These are phyloP conservation scores for Bettongia penicillata DNA, from an alignment of 2,113 vertebrate genomes.

Conservation along the genomic window DNA sequence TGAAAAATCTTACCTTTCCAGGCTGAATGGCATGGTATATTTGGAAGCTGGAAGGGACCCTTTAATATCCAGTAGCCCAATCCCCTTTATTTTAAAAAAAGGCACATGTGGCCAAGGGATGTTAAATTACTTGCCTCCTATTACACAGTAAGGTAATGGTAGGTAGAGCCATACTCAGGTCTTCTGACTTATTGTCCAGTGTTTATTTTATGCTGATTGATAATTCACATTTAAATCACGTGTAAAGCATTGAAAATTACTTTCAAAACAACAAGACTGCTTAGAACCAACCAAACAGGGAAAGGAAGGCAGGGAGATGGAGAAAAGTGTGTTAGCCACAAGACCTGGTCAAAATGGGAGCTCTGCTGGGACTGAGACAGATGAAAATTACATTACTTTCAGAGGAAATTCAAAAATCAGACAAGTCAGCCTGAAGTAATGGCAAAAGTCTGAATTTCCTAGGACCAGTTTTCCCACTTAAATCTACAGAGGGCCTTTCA, in stretches of 20 bases:
- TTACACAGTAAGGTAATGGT: background rate
- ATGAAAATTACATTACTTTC: background rate
- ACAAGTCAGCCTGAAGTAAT: background rate
- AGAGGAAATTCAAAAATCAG: background rate
- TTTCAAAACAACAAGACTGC: background rate
- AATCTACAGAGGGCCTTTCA: background rate
- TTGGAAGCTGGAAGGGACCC: background rate
- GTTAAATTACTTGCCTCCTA: background rate
- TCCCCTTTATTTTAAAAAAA: background rate
- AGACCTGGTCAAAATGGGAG: background rate
- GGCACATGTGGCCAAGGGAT: background rate
- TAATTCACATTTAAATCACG: background rate
- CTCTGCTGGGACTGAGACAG: background rate
- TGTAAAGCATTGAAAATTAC: background rate
- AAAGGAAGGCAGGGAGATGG: background rate
- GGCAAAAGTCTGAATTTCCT: background rate
- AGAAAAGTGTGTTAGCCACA: background rate
- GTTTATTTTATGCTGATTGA: background rate
- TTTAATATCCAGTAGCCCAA: background rate
- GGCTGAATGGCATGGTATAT: constrained; percentile 21
- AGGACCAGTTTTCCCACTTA: background rate
- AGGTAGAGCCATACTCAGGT: background rate
- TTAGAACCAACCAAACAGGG: background rate
- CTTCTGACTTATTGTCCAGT: background rate
- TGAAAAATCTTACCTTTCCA: background rate